Evolutionary conservation across 1,140 invertebrate genomes (phyloP), one percentile per base, ranked within the genome.

Genomic region (Drosophila kikkawai): DNA sequence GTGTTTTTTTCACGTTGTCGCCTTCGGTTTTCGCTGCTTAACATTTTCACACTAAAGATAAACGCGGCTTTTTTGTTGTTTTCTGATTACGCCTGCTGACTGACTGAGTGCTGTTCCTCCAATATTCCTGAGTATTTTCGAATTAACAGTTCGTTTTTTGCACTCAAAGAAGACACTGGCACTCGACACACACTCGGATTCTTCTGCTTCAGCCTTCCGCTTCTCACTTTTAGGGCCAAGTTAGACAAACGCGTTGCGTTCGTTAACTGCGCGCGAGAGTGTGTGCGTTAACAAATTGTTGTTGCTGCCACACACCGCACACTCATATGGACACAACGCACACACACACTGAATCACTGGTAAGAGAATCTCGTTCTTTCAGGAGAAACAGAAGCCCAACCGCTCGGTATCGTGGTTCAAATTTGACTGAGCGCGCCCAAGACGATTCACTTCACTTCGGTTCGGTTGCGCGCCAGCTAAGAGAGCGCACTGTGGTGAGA

Each of bases 371-470:
- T 59, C 60, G 39, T 61, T 68, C 42, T 75, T 80, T 78, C 73
- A 84, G 74, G 61, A 79, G 71, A 73, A 58, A 82, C 82, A 80
- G 51, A 56, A 39, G 39, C 59, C 81, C 81, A 90, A 91, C 91
- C 91, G 91, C 90, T 91, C 91, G 91, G 91, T 87, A 87, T 84
- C 86, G 91, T 80, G 74, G 91, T 84, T 91, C 82, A 91, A 91
- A 92, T 80, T 82, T 79, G 91, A 92, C 80, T 92, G 87, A 91
- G 76, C 63, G 59, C 65, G 71, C 68, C 41, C 59, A 68, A 79
- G 48, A 67, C 29, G 45, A 55, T 37, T 75, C 57, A 53, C 36
- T 61, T 68, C 57, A 53, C 22, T 60, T 66, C 67, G 75, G 74
- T 79, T 75, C 75, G 51, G 53, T 11, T 17, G 29, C 50, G 48